Evolutionary conservation across 2,888 invertebrate genomes (phyloP).

Genomic region (Napeogenes inachia): DNA sequence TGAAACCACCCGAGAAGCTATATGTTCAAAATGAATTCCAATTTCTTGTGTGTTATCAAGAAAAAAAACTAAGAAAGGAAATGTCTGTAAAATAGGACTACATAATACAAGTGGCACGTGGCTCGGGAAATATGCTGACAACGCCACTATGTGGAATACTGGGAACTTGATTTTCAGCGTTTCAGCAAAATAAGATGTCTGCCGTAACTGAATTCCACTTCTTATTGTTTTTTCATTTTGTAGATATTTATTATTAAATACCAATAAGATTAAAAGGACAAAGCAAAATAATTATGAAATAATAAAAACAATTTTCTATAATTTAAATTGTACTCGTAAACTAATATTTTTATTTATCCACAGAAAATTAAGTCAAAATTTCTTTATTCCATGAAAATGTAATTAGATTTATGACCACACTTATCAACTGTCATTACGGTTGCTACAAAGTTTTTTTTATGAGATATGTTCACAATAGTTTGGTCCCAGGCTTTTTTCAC

Average conservation of each 20-base stretch:
- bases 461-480: too few relatives aligned
- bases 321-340: too few relatives aligned
- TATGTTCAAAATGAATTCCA: too few relatives aligned
- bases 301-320: too few relatives aligned
- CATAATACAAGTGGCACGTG: conserved; percentile 65
- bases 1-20: too few relatives aligned
- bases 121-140: conserved; percentile 68
- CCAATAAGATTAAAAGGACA: background rate
- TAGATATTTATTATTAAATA: background rate
- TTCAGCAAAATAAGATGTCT: conserved; percentile 46
- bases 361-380: too few relatives aligned
- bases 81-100: conserved; percentile 69
- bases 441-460: too few relatives aligned
- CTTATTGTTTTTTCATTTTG: background rate
- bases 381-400: too few relatives aligned
- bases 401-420: too few relatives aligned
- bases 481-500: too few relatives aligned
- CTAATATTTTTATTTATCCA: too few relatives aligned
- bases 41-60: conserved; percentile 45
- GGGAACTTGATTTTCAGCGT: conserved; percentile 64
- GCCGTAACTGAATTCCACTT: conserved; percentile 6
- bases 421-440: too few relatives aligned
- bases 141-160: conserved; percentile 44
- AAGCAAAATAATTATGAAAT: background rate
- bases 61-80: conserved; percentile 73